phyloP scores from a whole-genome alignment of 2,888 invertebrate genomes.

The Darwinula stevensoni region DNA sequence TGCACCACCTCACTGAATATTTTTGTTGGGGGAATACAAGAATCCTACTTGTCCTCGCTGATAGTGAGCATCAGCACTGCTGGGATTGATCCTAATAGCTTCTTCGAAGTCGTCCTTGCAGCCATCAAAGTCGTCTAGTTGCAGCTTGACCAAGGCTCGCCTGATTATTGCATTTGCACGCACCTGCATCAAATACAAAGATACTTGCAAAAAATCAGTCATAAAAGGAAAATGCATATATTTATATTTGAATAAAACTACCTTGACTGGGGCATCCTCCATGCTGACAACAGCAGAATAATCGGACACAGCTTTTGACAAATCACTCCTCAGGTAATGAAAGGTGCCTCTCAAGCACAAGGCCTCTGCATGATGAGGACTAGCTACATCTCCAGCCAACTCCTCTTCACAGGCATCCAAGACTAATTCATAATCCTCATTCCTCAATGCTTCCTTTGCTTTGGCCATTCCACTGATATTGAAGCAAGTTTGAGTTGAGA shows the following conservation, averaged over 20 bases:
- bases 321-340: conserved; percentile 41
- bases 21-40: too few relatives aligned
- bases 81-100: conserved; percentile 42
- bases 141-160: conserved; percentile 52
- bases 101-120: conserved; percentile 46
- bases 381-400: conserved; percentile 12
- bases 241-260: conserved; percentile 10
- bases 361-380: conserved; percentile 19
- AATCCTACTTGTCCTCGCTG: conserved; percentile 38
- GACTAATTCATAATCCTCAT: conserved; percentile 14
- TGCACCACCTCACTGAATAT: too few relatives aligned
- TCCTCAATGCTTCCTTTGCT: conserved; percentile 12
- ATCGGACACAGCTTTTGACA: conserved; percentile 37
- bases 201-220: conserved; percentile 3
- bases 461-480: too few relatives aligned
- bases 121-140: conserved; percentile 32
- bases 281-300: conserved; percentile 38
- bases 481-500: too few relatives aligned
- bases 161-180: conserved; percentile 63
- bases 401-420: conserved; percentile 15
- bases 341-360: conserved; percentile 56
- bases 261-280: conserved; percentile 26
- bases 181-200: conserved; percentile 15
- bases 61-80: conserved; percentile 66
- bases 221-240: background rate